Percentiles rank a stretch among this genome's conserved stretches.
Evolutionary conservation across 2,888 invertebrate species (phyloP).

Genomic region (Pandemis corylana): DNA sequence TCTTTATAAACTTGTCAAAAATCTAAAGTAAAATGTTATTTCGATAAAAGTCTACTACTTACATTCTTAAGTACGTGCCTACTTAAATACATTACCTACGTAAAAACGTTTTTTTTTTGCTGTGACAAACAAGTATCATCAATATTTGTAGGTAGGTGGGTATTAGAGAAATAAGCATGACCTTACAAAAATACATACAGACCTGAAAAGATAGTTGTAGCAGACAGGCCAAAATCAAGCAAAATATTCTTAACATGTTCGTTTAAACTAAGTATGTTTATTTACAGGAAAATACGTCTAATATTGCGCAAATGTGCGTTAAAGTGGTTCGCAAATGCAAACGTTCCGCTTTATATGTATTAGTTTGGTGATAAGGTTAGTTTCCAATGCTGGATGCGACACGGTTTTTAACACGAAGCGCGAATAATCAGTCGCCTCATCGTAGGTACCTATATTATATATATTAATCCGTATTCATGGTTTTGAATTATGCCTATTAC

Average conservation of each 20-base stretch:
- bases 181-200: conserved; percentile 6
- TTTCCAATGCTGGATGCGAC: conserved; percentile 11
- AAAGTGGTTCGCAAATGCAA: not conserved
- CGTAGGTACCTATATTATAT: no score
- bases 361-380: conserved; percentile 11
- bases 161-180: not conserved
- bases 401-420: not conserved
- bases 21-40: no score
- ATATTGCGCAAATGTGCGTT: not conserved
- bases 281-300: not conserved
- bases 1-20: no score
- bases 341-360: conserved; percentile 26
- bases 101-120: no score
- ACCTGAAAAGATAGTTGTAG: conserved; percentile 33
- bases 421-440: not conserved
- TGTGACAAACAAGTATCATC: no score
- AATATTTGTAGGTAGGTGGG: no score
- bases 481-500: no score
- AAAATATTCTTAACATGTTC: conserved; percentile 20
- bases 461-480: no score
- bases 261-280: not conserved
- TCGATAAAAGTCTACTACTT: no score
- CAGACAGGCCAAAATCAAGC: conserved; percentile 18
- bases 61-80: no score
- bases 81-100: no score